Evolutionary conservation across 2,888 invertebrate genomes (phyloP).

Genomic region (Ochropleura leucogaster): DNA sequence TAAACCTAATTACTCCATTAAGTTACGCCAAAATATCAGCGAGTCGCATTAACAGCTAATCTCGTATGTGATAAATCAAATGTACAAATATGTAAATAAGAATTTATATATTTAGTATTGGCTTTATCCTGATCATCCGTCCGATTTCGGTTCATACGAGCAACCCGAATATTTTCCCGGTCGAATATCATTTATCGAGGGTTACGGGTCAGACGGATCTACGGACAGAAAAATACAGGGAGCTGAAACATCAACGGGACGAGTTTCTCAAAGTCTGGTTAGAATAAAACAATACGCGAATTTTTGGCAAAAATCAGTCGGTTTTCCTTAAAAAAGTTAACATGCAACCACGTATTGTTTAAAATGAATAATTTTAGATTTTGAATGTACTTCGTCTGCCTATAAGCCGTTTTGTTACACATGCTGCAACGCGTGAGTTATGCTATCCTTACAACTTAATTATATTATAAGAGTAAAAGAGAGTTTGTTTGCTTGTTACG

Average conservation of each 20-base stretch:
- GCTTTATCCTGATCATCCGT: slow-evolving; percentile 29
- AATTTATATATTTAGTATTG: slow-evolving; percentile 28
- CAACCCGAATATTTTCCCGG: slow-evolving; percentile 33
- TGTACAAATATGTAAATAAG: slow-evolving; percentile 44
- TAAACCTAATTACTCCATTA: not conserved
- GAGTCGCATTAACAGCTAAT: slow-evolving; percentile 35
- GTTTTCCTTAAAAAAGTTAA: not conserved
- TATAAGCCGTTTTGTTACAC: too few relatives aligned
- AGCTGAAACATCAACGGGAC: not conserved
- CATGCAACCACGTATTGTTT: not conserved
- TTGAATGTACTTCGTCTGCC: too few relatives aligned
- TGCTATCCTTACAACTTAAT: too few relatives aligned
- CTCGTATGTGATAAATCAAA: slow-evolving; percentile 40
- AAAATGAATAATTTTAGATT: not conserved
- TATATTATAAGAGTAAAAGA: too few relatives aligned
- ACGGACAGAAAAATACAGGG: slow-evolving; percentile 17
- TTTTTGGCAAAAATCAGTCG: not conserved
- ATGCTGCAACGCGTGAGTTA: too few relatives aligned
- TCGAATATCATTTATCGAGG: slow-evolving; percentile 36
- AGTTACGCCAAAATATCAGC: not conserved
- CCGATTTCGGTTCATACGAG: slow-evolving; percentile 6
- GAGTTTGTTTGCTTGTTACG: too few relatives aligned
- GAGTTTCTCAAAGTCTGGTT: not conserved
- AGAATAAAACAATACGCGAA: not conserved
- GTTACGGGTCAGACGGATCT: slow-evolving; percentile 15